phyloP scores from a whole-genome alignment of 53 echinoderm and acorn worm genomes.

The Henricia sp. region DNA sequence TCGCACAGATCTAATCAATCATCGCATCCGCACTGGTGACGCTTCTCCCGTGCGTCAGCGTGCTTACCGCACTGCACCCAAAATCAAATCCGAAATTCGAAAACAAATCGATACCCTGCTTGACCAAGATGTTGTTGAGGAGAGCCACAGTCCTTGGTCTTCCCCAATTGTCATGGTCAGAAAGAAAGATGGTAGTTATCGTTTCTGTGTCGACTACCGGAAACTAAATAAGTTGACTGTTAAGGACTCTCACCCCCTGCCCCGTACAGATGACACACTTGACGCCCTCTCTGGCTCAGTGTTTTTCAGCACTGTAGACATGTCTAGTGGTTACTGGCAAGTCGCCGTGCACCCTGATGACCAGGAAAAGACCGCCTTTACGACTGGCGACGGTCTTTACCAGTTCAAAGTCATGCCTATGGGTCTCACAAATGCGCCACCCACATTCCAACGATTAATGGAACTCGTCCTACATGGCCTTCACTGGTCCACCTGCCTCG shows the following conservation, averaged over 20 bases:
- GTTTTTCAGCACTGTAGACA: slow-evolving; percentile 71
- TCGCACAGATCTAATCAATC: slow-evolving; percentile 51
- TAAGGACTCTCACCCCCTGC: slow-evolving; percentile 77
- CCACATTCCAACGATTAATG: slow-evolving; percentile 70
- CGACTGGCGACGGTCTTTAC: slow-evolving; percentile 48
- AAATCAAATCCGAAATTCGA: slow-evolving; percentile 54
- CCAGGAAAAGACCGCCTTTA: slow-evolving; percentile 73
- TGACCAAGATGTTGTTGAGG: slow-evolving; percentile 65
- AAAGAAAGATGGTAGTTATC: slow-evolving; percentile 67
- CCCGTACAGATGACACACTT: slow-evolving; percentile 79
- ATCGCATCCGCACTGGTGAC: slow-evolving; percentile 57
- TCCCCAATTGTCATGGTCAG: slow-evolving; percentile 75
- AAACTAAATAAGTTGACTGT: slow-evolving; percentile 63
- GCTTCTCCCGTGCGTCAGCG: slow-evolving; percentile 60
- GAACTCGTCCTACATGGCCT: slow-evolving; percentile 62
- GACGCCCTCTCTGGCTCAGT: slow-evolving; percentile 73
- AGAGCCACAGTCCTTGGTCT: slow-evolving; percentile 71
- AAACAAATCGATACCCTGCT: slow-evolving; percentile 61
- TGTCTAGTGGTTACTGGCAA: slow-evolving; percentile 85
- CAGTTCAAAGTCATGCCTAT: slow-evolving; percentile 75
- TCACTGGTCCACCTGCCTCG: slow-evolving; percentile 47
- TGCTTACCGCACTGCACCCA: slow-evolving; percentile 66
- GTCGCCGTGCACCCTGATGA: slow-evolving; percentile 61
- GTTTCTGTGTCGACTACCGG: slow-evolving; percentile 77
- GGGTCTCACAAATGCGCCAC: slow-evolving; percentile 65